phyloP scores from a whole-genome alignment of 2,888 invertebrate species.

The Dichetophora obliterata region DNA sequence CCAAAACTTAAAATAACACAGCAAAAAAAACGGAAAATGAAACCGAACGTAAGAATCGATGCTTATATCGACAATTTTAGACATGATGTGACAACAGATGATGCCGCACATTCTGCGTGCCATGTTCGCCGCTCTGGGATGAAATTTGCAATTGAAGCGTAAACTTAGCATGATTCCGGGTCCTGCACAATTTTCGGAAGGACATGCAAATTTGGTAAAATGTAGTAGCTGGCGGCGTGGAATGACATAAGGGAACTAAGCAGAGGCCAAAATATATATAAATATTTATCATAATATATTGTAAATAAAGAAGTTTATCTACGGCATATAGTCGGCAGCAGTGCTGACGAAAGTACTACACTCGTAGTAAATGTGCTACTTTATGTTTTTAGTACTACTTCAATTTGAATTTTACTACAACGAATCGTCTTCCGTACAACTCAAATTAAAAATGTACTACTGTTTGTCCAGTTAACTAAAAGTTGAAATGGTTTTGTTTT shows the following conservation, averaged over 20 bases:
- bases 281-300: too few relatives aligned
- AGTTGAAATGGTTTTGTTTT: too few relatives aligned
- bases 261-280: too few relatives aligned
- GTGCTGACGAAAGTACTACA: too few relatives aligned
- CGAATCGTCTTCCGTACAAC: too few relatives aligned
- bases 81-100: too few relatives aligned
- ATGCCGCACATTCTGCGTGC: neutral
- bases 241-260: neutral
- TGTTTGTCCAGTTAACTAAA: too few relatives aligned
- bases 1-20: neutral
- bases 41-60: neutral
- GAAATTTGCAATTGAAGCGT: slow-evolving; percentile 61
- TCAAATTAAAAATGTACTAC: too few relatives aligned
- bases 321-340: neutral
- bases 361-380: too few relatives aligned
- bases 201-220: slow-evolving; percentile 28
- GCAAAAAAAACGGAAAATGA: neutral
- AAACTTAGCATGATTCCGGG: slow-evolving; percentile 56
- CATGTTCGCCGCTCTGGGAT: slow-evolving; percentile 43
- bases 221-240: neutral
- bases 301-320: neutral
- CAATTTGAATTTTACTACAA: too few relatives aligned
- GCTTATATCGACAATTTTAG: neutral
- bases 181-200: slow-evolving; percentile 55
- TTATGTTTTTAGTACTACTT: too few relatives aligned